Base-by-base conservation (phyloP, 1,140 invertebrate species). In the Andrena cerasifolii region DNA sequence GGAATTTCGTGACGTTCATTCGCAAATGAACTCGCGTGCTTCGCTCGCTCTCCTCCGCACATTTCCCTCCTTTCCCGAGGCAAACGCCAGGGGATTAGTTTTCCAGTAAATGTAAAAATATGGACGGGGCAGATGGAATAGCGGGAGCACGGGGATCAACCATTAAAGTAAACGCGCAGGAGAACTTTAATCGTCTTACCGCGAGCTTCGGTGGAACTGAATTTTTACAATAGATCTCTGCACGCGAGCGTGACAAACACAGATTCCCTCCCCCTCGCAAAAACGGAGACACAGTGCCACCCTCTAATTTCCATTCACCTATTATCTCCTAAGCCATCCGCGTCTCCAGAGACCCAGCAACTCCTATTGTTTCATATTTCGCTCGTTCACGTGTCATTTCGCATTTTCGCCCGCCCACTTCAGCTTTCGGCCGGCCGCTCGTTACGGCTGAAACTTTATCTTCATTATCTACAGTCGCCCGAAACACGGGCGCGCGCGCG, bases 371-470 rank as follows among this genome's bases (percentile, higher is more conserved):
- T 67, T 67, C 65, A 24, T 18, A 53, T 36, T 67, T 67, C 49
- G 65, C 40, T 53, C 49, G 65, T 54, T 53, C 49, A 33, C 33
- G 12, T 36, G 47, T 54, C 65, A 67, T 67, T 67, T 53, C 49
- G 24, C 65, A 36, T 67, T 26, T 67, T 40, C 36, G 36, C 10
- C 36, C 36, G 18, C 14, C 31, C 49, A n/a, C 28, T 36, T 28
- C 31, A 14, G 10, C 31, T 31, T 33, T 53, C 51, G 53, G 53
- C 36, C 47, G 16, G 10, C 3, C 31, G 4, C 65, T 67, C 49
- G 31, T 53, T 67, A 67, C 18, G 21, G 49, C 36, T 67, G 65
- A 67, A 67, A 67, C 65, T 67, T 67, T 53, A 67, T 67, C 65
- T 53, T 67, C 65, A 40, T 67, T 67, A 67, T 67, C 65, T 24